phyloP scores from a whole-genome alignment of 2,888 invertebrate genomes.

The Hyposoter didymator region DNA sequence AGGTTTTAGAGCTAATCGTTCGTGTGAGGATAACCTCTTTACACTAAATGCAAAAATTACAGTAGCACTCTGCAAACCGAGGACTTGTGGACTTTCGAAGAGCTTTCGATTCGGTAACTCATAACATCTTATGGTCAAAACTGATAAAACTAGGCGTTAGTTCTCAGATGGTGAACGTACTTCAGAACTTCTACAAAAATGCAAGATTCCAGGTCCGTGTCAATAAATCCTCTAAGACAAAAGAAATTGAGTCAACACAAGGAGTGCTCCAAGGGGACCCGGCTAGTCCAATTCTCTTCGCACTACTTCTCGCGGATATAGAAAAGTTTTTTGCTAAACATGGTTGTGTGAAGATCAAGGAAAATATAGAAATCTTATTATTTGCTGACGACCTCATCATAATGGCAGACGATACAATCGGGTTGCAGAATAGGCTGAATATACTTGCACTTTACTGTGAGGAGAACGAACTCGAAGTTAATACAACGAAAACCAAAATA shows the following conservation, averaged over 20 bases:
- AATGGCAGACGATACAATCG: neutral
- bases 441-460: slow-evolving; percentile 22
- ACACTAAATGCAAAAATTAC: neutral
- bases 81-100: neutral
- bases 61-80: neutral
- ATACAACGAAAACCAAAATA: slow-evolving; percentile 27
- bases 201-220: neutral
- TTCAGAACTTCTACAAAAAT: neutral
- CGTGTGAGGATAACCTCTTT: slow-evolving; percentile 62
- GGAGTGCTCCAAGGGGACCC: slow-evolving; percentile 6
- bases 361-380: neutral
- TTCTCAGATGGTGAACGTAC: neutral
- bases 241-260: neutral
- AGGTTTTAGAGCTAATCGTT: slow-evolving; percentile 58
- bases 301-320: slow-evolving; percentile 1
- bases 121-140: neutral
- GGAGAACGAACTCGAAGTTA: slow-evolving; percentile 17
- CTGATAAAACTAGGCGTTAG: neutral
- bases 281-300: slow-evolving; percentile 6
- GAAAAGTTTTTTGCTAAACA: neutral
- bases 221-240: neutral
- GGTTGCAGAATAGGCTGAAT: slow-evolving; percentile 11
- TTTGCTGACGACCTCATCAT: neutral
- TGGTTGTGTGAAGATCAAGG: neutral
- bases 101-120: neutral